phyloP scores from a whole-genome alignment of 2,797 vertebrate genomes.

The Fringilla coelebs region DNA sequence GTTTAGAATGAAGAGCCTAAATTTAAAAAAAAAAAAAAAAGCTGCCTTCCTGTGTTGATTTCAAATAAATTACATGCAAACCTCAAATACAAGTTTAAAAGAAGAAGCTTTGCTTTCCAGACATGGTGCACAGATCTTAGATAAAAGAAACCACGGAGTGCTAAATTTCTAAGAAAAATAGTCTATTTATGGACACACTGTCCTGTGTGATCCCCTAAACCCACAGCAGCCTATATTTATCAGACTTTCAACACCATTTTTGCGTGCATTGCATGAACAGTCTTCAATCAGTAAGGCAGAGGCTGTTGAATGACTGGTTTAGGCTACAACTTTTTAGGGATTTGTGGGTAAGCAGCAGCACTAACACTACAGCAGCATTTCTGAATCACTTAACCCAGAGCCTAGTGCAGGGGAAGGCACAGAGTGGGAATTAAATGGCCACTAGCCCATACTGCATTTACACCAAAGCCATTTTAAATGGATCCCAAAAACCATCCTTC shows the following conservation, averaged over 20 bases:
- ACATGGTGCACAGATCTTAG: background rate
- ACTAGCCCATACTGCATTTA: background rate
- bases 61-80: background rate
- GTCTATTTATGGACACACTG: background rate
- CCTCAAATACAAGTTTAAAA: background rate
- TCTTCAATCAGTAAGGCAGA: background rate
- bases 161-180: slow-evolving; percentile 6
- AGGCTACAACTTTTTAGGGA: background rate
- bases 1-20: background rate
- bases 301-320: background rate
- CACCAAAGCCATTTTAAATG: background rate
- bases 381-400: background rate
- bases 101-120: background rate
- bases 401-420: background rate
- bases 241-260: background rate
- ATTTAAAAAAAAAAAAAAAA: background rate
- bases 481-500: background rate
- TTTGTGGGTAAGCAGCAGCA: background rate
- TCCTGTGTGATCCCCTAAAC: background rate
- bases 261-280: background rate
- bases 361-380: background rate
- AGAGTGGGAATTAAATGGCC: background rate
- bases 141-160: slow-evolving; percentile 1
- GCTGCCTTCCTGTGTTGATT: background rate
- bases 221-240: background rate